Evolutionary conservation across 2,888 invertebrate species (phyloP).

Genomic region (Hirtodrosophila cameraria): DNA sequence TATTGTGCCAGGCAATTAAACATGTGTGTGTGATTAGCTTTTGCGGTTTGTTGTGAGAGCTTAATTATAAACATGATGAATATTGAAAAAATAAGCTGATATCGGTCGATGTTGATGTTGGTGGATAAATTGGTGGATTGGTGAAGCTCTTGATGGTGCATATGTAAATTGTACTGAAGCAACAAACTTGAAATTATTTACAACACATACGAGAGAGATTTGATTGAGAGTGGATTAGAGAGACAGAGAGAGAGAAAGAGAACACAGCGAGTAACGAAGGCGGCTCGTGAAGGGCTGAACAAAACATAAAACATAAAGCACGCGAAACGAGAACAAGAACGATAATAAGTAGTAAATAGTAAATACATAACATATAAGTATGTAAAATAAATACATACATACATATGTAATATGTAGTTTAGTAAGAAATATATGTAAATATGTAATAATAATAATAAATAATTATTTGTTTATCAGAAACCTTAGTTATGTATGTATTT

Average conservation of each 20-base stretch:
- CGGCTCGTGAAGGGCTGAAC: slow-evolving; percentile 28
- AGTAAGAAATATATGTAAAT: not conserved
- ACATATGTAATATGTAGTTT: not conserved
- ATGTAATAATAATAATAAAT: slow-evolving; percentile 4
- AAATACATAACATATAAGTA: slow-evolving; percentile 23
- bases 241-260: slow-evolving; percentile 13
- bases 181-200: slow-evolving; percentile 37
- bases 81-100: not conserved
- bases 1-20: slow-evolving; percentile 30
- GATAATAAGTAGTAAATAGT: slow-evolving; percentile 24
- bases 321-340: slow-evolving; percentile 44
- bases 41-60: slow-evolving; percentile 4
- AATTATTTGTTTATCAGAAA: not conserved
- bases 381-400: slow-evolving; percentile 9
- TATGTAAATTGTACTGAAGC: slow-evolving; percentile 23
- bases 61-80: slow-evolving; percentile 3
- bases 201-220: slow-evolving; percentile 41
- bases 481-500: slow-evolving; percentile 5
- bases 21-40: slow-evolving; percentile 14
- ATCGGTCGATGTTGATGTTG: slow-evolving; percentile 2
- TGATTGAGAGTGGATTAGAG: not conserved
- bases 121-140: slow-evolving; percentile 2
- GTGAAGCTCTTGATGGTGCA: slow-evolving; percentile 31
- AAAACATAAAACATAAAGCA: slow-evolving; percentile 27
- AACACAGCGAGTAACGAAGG: slow-evolving; percentile 25